Evolutionary conservation across 1,140 invertebrate genomes (phyloP).

Genomic region (Meloidogyne exigua): DNA sequence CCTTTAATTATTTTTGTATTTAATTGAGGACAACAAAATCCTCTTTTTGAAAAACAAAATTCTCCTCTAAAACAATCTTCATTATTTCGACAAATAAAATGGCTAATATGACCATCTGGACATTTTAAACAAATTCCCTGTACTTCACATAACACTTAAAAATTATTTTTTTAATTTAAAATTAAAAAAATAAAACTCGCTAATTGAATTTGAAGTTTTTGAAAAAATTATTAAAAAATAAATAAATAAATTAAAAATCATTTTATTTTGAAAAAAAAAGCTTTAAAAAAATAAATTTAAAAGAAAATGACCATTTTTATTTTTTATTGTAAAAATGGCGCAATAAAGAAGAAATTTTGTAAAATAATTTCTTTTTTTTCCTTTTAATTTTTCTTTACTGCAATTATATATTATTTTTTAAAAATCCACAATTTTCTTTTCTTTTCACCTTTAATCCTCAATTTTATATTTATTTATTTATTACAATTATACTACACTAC

Average conservation of each 20-base stretch:
- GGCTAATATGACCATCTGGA: conserved; percentile 26
- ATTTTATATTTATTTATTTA: not conserved
- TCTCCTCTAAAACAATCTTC: conserved; percentile 39
- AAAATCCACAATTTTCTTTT: not conserved
- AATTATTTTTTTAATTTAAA: not conserved
- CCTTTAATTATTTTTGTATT: not conserved
- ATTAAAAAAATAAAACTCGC: not conserved
- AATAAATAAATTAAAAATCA: too few species aligned
- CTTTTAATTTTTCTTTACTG: not conserved
- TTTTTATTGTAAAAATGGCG: not conserved
- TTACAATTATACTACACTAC: too few species aligned
- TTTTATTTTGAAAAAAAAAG: too few species aligned
- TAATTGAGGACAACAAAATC: conserved; percentile 33
- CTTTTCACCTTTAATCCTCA: not conserved
- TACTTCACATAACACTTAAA: conserved; percentile 31
- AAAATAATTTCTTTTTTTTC: too few species aligned
- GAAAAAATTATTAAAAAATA: too few species aligned
- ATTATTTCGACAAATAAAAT: conserved; percentile 30
- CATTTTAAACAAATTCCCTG: conserved; percentile 37
- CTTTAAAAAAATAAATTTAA: not conserved
- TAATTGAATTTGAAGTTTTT: too few species aligned
- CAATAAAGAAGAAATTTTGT: not conserved
- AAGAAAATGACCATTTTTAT: not conserved
- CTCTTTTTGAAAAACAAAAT: conserved; percentile 12
- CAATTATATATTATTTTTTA: not conserved